These are phyloP conservation scores for Cydia strobilella DNA, from an alignment of 1,140 invertebrate genomes.

Conservation along the genomic window DNA sequence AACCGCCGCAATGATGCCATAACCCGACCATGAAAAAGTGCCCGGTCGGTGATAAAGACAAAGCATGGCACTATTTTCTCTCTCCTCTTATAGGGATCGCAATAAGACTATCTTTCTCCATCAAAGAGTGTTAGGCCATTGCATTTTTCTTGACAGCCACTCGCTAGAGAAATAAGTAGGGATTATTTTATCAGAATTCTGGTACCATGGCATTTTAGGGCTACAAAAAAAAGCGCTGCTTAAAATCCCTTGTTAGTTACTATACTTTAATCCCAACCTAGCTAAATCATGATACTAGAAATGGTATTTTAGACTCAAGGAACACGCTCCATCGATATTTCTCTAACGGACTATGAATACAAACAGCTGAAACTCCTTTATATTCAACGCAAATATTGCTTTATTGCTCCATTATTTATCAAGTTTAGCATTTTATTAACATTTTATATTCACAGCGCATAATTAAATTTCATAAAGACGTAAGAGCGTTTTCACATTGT, in stretches of 20 bases:
- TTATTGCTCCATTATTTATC: constrained; percentile 29
- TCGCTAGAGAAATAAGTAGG: too few species aligned
- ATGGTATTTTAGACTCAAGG: constrained; percentile 2
- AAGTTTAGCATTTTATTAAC: constrained; percentile 32
- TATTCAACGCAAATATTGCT: constrained; percentile 30
- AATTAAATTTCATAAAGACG: constrained; percentile 26
- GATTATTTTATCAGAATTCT: neutral
- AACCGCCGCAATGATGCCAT: too few species aligned
- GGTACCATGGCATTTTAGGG: too few species aligned
- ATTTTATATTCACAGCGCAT: constrained; percentile 23
- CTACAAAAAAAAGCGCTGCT: neutral
- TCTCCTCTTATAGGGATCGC: too few species aligned
- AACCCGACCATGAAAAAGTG: too few species aligned
- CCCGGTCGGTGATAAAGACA: too few species aligned
- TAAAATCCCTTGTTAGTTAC: neutral
- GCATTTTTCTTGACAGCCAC: too few species aligned
- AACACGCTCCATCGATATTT: constrained; percentile 24
- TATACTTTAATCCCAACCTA: neutral
- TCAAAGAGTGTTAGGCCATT: too few species aligned
- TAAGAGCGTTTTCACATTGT: too few species aligned
- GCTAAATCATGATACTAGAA: neutral
- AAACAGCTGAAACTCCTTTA: constrained; percentile 16
- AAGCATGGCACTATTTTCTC: too few species aligned
- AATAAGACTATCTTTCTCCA: too few species aligned
- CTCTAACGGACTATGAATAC: constrained; percentile 28